Percentiles rank a stretch among this genome's conserved stretches.
These are phyloP conservation scores for Macrophya alboannulata DNA, from an alignment of 2,888 invertebrate species.

Conservation along the genomic window DNA sequence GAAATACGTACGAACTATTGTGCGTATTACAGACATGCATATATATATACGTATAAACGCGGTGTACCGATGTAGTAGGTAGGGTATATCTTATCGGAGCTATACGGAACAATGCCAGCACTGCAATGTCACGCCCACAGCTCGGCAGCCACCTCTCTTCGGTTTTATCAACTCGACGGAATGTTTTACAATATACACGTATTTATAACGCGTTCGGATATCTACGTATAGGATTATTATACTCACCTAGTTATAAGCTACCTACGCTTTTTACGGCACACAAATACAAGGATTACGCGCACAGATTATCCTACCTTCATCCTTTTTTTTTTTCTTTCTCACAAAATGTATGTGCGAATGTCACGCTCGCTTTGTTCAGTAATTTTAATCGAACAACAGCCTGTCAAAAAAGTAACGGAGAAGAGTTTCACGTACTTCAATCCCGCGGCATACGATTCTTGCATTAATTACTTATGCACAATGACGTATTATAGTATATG, in stretches of 20 bases:
- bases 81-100: slow-evolving; percentile 61
- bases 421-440: too few relatives aligned
- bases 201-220: too few relatives aligned
- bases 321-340: too few relatives aligned
- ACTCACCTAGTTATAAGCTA: neutral
- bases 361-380: too few relatives aligned
- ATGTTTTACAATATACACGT: slow-evolving; percentile 36
- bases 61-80: neutral
- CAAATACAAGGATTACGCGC: neutral
- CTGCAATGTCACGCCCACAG: slow-evolving; percentile 62
- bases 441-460: too few relatives aligned
- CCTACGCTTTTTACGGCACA: slow-evolving; percentile 7
- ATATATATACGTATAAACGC: neutral
- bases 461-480: too few relatives aligned
- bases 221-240: neutral
- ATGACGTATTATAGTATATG: too few relatives aligned
- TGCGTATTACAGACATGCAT: neutral
- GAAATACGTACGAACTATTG: neutral
- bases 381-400: too few relatives aligned
- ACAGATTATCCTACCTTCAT: neutral
- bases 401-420: too few relatives aligned
- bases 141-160: slow-evolving; percentile 44
- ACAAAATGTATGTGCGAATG: too few relatives aligned
- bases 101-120: slow-evolving; percentile 61
- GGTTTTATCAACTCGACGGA: slow-evolving; percentile 24